Evolutionary conservation across 1,140 invertebrate species (phyloP).

Genomic region (Musca domestica): DNA sequence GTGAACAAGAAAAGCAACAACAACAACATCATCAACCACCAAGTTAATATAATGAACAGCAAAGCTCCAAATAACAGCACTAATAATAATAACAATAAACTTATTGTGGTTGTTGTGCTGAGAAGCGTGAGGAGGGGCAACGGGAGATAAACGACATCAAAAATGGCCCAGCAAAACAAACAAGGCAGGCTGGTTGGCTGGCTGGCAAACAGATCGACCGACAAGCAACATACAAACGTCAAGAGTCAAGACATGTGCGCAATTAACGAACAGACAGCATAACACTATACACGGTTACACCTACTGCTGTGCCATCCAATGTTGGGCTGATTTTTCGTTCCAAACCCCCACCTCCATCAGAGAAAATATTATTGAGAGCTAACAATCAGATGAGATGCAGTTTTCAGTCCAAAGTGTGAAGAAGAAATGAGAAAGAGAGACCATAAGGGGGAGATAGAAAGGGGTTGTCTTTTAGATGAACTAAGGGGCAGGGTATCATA

Average conservation of each 20-base stretch:
- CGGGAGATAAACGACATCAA: not conserved
- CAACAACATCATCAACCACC: not conserved
- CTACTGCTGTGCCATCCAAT: constrained; percentile 5
- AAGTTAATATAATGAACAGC: not conserved
- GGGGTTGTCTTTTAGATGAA: no score
- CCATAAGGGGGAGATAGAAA: no score
- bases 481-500: no score
- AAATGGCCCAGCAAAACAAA: constrained; percentile 18
- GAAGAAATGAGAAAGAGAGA: no score
- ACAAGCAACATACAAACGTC: constrained; percentile 6
- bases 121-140: no score
- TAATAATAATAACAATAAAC: not conserved
- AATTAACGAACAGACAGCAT: constrained; percentile 20
- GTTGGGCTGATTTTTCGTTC: not conserved
- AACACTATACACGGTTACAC: constrained; percentile 16
- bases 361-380: no score
- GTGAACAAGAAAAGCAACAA: not conserved
- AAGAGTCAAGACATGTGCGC: constrained; percentile 19
- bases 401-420: no score
- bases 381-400: no score
- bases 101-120: no score
- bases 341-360: no score
- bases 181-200: not conserved
- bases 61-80: not conserved
- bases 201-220: not conserved